Base-by-base conservation (phyloP, 2,797 vertebrate genomes). In the Artibeus jamaicensis region DNA sequence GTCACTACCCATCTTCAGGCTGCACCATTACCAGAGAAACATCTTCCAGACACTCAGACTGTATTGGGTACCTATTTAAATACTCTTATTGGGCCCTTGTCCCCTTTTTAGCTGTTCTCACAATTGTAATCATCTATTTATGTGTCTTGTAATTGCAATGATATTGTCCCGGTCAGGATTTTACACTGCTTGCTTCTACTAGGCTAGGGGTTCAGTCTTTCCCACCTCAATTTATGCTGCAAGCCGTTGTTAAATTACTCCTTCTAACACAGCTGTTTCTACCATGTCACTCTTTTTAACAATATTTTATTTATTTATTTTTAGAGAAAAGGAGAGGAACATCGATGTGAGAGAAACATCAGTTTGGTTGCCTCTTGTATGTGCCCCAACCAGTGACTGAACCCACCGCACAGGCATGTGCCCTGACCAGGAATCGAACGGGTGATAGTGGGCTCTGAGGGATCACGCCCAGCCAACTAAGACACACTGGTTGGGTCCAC, bases 201-300 rank as follows among this genome's bases (percentile, higher is more conserved):
- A 26, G 21, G 57, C 18, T 18, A 74, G 14, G 16, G 26, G 53
- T 79, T 94, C 42, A 62, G 42, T 88, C 46, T 88, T 90, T 95
- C 12, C 18, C n/a, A 87, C 90, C 92, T 21, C 11, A 83, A 59
- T 62, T 57, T 78, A 93, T 42, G 10, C 21, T 48, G 44, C 14
- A 19, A 1, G 15, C 7, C 15, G 34, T 5, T 77, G 71, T 8
- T 46, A 86, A 81, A 21, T 78, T 81, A 24, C 44, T 86, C 34
- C 86, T 39, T 53, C 74, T 59, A 39, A 86, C 81, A 95, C 71
- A 94, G 76, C 10, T 37, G 32, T 93, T 93, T 93, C 74, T 12
- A 87, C 57, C 68, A 65, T n/a, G 29, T 0, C 53, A 74, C n/a
- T 70, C 57, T 74, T 82, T 62, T 62, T 0, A 32, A 65, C n/a